A percentile compares a stretch with the other conserved stretches of the same genome.
phyloP scores from a whole-genome alignment of 2,797 vertebrate genomes.

The Chloroceryle amazona region DNA sequence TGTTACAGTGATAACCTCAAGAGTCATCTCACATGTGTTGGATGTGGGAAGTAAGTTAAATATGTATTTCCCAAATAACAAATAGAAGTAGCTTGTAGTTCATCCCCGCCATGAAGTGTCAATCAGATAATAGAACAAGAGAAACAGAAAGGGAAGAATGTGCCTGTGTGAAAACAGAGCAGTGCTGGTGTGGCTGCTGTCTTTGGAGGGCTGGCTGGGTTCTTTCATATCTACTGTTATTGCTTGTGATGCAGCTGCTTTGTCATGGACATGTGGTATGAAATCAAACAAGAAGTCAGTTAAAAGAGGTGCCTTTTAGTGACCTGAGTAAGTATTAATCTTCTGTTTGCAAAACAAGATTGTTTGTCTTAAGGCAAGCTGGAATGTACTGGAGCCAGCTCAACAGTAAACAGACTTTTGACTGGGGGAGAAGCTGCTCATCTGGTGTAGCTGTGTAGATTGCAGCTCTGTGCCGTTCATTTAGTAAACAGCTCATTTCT shows the following conservation, averaged over 20 bases:
- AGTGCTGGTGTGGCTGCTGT: not conserved
- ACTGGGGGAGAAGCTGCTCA: not conserved
- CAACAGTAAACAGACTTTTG: not conserved
- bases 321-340: not conserved
- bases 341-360: not conserved
- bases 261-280: not conserved
- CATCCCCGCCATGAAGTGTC: fast-evolving
- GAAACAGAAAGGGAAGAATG: not conserved
- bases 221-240: not conserved
- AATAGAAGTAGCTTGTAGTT: not conserved
- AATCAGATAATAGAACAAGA: not conserved
- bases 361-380: not conserved
- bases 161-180: not conserved
- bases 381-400: not conserved
- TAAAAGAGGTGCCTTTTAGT: not conserved
- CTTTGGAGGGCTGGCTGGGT: not conserved
- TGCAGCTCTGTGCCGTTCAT: not conserved
- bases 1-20: not conserved
- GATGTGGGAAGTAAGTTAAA: not conserved
- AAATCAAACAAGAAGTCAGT: not conserved
- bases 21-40: not conserved
- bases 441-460: not conserved
- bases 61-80: not conserved
- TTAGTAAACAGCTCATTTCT: not conserved
- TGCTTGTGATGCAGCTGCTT: not conserved